Conservation (phyloP, 2,888 invertebrate species). For the Tanypteryx hageni region DNA sequence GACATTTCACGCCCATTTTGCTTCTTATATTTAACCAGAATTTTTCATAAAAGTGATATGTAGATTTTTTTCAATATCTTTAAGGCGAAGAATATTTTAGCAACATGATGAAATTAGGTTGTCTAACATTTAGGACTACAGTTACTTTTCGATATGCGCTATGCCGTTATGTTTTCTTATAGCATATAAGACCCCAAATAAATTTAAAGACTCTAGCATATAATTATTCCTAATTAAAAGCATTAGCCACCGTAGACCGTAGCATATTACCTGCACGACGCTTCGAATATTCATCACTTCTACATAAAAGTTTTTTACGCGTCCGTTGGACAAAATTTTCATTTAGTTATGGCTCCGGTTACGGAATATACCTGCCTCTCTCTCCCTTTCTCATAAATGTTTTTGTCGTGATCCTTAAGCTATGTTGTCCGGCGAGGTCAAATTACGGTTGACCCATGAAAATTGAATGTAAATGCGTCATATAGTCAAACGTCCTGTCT, state of each 20-base stretch:
- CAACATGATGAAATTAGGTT: too few relatives aligned
- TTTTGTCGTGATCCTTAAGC: background rate
- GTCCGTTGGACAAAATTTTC: background rate
- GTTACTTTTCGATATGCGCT: too few relatives aligned
- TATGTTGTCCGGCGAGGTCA: conserved; percentile 9
- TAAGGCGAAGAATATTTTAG: too few relatives aligned
- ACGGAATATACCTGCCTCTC: too few relatives aligned
- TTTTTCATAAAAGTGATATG: too few relatives aligned
- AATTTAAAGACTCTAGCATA: background rate
- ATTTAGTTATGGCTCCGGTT: too few relatives aligned
- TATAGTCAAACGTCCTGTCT: conserved; percentile 25
- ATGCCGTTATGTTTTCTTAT: too few relatives aligned
- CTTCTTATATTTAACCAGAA: too few relatives aligned
- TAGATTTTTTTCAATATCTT: too few relatives aligned
- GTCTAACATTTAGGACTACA: too few relatives aligned
- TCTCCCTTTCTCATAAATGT: background rate
- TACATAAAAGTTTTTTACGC: background rate
- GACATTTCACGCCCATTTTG: too few relatives aligned
- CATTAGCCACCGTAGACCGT: background rate
- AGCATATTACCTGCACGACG: background rate
- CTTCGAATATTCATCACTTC: background rate
- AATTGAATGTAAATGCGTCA: conserved; percentile 41
- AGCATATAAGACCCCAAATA: background rate
- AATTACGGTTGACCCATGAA: conserved; percentile 53
- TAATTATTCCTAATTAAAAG: background rate